Evolutionary conservation across 2,888 invertebrate species (phyloP), one percentile per base, ranked within the genome.

Genomic region (Schrankia costaestrigalis): DNA sequence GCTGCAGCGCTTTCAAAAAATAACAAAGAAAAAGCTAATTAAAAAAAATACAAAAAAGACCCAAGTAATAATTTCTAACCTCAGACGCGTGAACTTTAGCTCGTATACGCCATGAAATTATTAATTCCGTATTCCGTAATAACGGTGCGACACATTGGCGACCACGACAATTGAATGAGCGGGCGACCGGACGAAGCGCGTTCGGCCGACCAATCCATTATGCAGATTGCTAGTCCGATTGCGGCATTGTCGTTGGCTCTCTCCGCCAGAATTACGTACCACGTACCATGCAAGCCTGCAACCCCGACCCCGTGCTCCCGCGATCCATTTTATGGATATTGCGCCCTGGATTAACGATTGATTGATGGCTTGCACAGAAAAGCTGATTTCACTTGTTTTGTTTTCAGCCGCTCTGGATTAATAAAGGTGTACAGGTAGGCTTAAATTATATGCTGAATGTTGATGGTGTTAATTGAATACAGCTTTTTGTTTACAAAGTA

Each of bases 171-270:
- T 86, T 85, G 84, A 84, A 85, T 85, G 85, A 85, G 73, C 78
- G 66, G 27, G 52, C 73, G 78, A 75, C 78, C 78, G 82, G 81
- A 77, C 61, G 61, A 44, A 42, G 40, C 67, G 76, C 80, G 81
- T 76, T 78, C 81, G 78, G 66, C 72, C 78, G 82, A 82, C 78
- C 86, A 84, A 86, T 86, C 86, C 82, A 85, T 85, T 86, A 86
- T 86, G 86, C 79, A 86, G 86, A 86, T 86, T 84, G 84, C 69
- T 71, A 70, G 71, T 63, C 79, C 83, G 85, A 85, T 85, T 85
- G 86, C 82, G 78, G 84, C 83, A 85, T 85, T 85, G 85, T 85
- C 82, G 82, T 66, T 63, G 65, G 69, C 71, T 72, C 72, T 73
- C 64, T 66, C 65, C 64, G 69, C 67, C 71, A 64, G 74, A 77